phyloP scores from a whole-genome alignment of 2,113 vertebrate species.

The Antidorcas marsupialis region DNA sequence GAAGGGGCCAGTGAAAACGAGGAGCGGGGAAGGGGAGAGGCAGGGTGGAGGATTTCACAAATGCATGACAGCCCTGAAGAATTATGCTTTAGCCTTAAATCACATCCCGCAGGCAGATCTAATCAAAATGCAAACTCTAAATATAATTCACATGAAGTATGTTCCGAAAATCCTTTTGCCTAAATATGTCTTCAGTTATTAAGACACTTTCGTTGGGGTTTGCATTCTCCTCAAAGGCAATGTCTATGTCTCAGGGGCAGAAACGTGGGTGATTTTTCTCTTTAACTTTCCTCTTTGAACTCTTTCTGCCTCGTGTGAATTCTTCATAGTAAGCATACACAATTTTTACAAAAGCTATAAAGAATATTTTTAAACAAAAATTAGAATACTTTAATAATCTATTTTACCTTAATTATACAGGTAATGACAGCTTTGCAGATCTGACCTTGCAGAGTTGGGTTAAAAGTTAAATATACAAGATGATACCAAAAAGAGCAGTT shows the following conservation, averaged over 20 bases:
- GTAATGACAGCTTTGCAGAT: not conserved
- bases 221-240: not conserved
- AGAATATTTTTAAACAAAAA: not conserved
- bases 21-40: rapidly evolving
- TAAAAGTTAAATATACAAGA: slow-evolving; percentile 10
- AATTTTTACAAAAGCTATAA: not conserved
- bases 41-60: not conserved
- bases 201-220: not conserved
- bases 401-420: not conserved
- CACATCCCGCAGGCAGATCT: not conserved
- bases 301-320: not conserved
- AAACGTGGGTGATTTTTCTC: not conserved
- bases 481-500: not conserved
- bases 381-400: not conserved
- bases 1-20: rapidly evolving
- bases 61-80: not conserved
- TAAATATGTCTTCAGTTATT: not conserved
- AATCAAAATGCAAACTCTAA: not conserved
- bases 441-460: not conserved
- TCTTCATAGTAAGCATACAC: not conserved
- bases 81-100: not conserved
- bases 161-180: not conserved
- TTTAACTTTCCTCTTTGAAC: not conserved
- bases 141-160: not conserved
- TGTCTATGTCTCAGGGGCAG: not conserved